A percentile compares a stretch with the other conserved stretches of the same genome.
Evolutionary conservation across 2,888 invertebrate genomes (phyloP).

Genomic region (Scaptomyza parva): DNA sequence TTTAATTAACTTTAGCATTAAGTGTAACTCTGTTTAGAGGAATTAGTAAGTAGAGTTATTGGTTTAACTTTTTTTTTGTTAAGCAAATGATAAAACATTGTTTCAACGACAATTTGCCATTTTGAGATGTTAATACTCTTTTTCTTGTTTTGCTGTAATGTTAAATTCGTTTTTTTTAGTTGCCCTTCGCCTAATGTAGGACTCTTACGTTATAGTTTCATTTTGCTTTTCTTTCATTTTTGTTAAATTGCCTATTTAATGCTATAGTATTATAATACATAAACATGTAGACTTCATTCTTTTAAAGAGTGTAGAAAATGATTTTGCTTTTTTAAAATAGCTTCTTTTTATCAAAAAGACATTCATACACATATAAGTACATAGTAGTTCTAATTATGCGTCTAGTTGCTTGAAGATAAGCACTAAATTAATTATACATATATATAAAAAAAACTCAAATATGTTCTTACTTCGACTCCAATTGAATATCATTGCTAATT

Average conservation of each 20-base stretch:
- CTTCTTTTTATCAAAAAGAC: slow-evolving; percentile 81
- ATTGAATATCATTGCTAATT: slow-evolving; percentile 48
- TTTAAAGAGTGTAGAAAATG: slow-evolving; percentile 81
- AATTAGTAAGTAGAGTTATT: slow-evolving; percentile 60
- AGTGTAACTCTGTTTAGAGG: slow-evolving; percentile 72
- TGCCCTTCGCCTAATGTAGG: slow-evolving; percentile 79
- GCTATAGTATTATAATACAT: slow-evolving; percentile 78
- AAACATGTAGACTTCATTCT: slow-evolving; percentile 80
- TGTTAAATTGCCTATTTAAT: slow-evolving; percentile 74
- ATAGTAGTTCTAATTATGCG: slow-evolving; percentile 73
- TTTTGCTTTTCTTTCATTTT: slow-evolving; percentile 30
- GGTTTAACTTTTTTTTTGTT: slow-evolving; percentile 14
- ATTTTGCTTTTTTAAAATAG: slow-evolving; percentile 75
- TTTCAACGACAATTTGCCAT: slow-evolving; percentile 27
- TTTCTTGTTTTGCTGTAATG: slow-evolving; percentile 50
- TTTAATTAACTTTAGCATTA: slow-evolving; percentile 61
- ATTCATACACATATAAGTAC: slow-evolving; percentile 71
- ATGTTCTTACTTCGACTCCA: slow-evolving; percentile 39
- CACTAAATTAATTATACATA: slow-evolving; percentile 63
- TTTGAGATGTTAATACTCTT: slow-evolving; percentile 8
- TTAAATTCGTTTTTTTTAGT: slow-evolving; percentile 74
- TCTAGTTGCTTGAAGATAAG: slow-evolving; percentile 72
- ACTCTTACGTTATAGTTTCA: slow-evolving; percentile 68
- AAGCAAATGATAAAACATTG: slow-evolving; percentile 47
- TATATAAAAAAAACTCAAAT: slow-evolving; percentile 53